Evolutionary conservation across 2,113 vertebrate genomes (phyloP).

Genomic region (Spheniscus mendiculus): DNA sequence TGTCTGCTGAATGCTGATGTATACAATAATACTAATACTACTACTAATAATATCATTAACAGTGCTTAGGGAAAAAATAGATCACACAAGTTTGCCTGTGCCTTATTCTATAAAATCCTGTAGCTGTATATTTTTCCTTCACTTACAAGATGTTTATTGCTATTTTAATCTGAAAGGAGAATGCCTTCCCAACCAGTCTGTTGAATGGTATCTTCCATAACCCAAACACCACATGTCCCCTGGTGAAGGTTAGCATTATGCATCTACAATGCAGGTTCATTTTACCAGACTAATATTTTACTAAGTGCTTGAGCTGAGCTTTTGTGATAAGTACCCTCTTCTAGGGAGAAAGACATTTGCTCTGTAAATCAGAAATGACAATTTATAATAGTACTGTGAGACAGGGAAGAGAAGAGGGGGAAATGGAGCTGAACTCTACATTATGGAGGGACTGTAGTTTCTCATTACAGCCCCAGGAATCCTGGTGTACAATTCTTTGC

Average conservation of each 20-base stretch:
- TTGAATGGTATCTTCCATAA: background rate
- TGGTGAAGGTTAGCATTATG: background rate
- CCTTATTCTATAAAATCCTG: background rate
- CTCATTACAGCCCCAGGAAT: background rate
- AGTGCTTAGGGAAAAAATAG: background rate
- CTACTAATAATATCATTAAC: background rate
- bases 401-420: background rate
- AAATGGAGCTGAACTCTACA: background rate
- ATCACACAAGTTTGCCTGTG: background rate
- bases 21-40: background rate
- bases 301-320: background rate
- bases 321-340: background rate
- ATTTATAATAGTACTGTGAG: background rate
- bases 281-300: background rate
- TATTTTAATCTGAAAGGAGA: background rate
- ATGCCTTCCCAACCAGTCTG: background rate
- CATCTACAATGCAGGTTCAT: background rate
- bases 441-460: background rate
- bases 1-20: constrained; percentile 3
- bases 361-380: background rate
- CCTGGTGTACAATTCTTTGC: background rate
- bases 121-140: background rate
- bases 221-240: background rate
- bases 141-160: background rate
- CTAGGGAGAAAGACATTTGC: background rate